Percentiles rank a stretch among this genome's conserved stretches.
These are phyloP conservation scores for Silurus asotus DNA, from an alignment of 2,113 vertebrate genomes.

Conservation along the genomic window DNA sequence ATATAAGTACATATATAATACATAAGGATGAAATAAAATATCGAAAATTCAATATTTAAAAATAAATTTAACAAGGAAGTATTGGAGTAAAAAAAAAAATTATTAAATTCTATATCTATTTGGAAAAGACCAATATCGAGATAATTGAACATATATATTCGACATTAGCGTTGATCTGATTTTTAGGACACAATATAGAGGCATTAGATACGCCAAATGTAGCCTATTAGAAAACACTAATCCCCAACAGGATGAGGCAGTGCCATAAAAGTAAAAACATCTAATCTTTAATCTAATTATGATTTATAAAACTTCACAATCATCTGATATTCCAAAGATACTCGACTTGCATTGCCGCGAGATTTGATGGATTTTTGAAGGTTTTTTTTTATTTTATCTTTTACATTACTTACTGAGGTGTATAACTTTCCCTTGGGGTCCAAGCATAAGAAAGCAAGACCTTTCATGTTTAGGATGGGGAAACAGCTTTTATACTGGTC, in stretches of 20 bases:
- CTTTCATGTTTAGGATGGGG: slow-evolving; percentile 79
- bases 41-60: background rate
- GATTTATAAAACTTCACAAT: background rate
- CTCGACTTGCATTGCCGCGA: background rate
- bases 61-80: background rate
- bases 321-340: background rate
- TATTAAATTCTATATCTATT: background rate
- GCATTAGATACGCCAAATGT: background rate
- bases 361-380: background rate
- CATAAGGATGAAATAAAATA: background rate
- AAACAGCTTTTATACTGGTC: slow-evolving; percentile 72
- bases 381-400: background rate
- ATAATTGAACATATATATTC: background rate
- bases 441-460: slow-evolving; percentile 78
- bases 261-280: background rate
- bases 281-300: background rate
- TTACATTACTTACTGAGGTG: slow-evolving; percentile 80
- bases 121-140: background rate
- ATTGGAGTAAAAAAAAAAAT: background rate
- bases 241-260: background rate
- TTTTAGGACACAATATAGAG: background rate
- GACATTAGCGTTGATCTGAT: background rate
- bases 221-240: background rate
- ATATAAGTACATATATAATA: background rate
- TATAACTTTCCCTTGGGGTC: slow-evolving; percentile 73